Percentiles rank a stretch among this genome's conserved stretches.
Conservation (phyloP, 1,140 invertebrate genomes). For the Gryllus bimaculatus region DNA sequence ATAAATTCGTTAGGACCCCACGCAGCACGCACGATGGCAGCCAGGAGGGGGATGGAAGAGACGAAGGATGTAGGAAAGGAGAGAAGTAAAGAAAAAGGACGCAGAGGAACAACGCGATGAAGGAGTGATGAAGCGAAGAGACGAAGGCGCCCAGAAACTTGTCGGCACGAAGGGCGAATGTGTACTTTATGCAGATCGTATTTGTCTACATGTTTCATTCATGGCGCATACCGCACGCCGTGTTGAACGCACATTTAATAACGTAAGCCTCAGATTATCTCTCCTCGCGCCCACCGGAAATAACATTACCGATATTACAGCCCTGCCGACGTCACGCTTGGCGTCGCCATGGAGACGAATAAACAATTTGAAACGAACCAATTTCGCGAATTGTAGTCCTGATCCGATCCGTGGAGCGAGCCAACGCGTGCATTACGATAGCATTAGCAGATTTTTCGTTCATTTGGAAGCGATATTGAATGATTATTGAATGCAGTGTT, state of each 20-base stretch:
- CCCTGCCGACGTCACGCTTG: background rate
- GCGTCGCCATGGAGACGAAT: background rate
- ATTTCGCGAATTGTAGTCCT: background rate
- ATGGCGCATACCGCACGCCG: background rate
- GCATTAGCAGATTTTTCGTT: background rate
- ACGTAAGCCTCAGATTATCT: background rate
- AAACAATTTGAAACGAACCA: background rate
- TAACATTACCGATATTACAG: slow-evolving; percentile 1
- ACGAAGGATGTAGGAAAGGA: no score
- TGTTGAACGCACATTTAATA: slow-evolving; percentile 5
- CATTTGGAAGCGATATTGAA: background rate
- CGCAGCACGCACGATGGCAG: no score
- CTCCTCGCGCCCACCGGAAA: slow-evolving; percentile 1
- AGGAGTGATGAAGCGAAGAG: no score
- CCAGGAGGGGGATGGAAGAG: no score
- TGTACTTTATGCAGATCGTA: slow-evolving; percentile 4
- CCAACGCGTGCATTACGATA: background rate
- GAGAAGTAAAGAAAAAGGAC: no score
- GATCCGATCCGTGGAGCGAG: background rate
- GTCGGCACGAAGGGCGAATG: background rate
- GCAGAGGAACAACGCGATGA: no score
- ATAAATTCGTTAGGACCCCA: no score
- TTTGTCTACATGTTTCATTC: background rate
- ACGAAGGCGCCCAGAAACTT: no score
- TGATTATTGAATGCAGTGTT: background rate